Base-by-base conservation (phyloP, 2,888 invertebrate genomes). In the Drosophila glabriapex region DNA sequence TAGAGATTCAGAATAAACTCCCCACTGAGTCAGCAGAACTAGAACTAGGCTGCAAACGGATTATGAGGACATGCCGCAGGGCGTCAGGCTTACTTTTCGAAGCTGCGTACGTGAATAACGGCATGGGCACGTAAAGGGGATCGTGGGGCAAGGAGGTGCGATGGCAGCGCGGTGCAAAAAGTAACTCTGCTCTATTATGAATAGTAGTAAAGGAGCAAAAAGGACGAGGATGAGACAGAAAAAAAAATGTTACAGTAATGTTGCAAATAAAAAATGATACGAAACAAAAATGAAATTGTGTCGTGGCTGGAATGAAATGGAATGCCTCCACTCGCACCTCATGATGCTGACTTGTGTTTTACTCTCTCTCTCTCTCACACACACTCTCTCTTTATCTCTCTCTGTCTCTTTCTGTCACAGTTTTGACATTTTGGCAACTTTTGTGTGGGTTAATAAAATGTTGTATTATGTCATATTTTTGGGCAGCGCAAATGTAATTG, bases 1-100 rank as follows among this genome's bases (percentile, higher is more conserved):
- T 58, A 22, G 22, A 25, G 12, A 49, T 58, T 60, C 73, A 76
- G 83, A 71, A 83, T 43, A 65, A 76, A 78, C 76, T 85, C 73
- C 73, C 82, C 69, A 78, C 80, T 82, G 82, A 84, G 82, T 85
- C 85, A 85, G 85, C 85, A 81, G 64, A 88, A 77, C 77, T 85
- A 73, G 84, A 81, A 83, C 88, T 87, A 85, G 85, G 85, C 85
- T 87, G 84, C 88, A 85, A 85, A 87, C 85, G 85, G 90, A 89
- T 89, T 89, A 89, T 84, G 84, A 85, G 88, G 88, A 89, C 88
- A 89, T 83, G 83, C 90, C 88, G 86, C 86, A 81, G 85, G 84
- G 83, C 85, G 79, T 78, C 77, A 82, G 85, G 85, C 89, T 89
- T 87, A 84, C 76, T 86, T 89, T 89, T 73, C 89, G 78, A 76